Conservation (phyloP, 2,888 invertebrate species). For the Hyles lineata region DNA sequence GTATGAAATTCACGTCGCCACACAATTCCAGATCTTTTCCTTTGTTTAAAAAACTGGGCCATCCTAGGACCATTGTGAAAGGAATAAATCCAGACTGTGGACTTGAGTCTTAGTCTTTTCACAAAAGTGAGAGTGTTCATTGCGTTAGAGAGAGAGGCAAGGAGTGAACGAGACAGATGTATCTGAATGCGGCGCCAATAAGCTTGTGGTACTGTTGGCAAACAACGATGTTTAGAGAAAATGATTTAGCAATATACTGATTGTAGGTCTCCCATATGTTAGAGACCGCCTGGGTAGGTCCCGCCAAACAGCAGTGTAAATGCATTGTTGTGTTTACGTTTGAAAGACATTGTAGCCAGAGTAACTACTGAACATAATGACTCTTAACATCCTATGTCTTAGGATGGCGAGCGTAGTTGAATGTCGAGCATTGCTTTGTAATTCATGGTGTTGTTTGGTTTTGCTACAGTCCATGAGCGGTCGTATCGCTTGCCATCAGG, state of each 20-base stretch:
- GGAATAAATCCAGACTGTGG: neutral
- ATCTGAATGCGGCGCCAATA: slow-evolving; percentile 46
- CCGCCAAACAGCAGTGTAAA: no score
- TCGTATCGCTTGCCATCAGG: no score
- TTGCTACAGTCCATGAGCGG: no score
- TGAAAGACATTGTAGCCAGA: no score
- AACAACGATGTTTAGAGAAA: neutral
- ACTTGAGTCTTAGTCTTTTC: slow-evolving; percentile 7
- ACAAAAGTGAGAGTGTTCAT: slow-evolving; percentile 48
- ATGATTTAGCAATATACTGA: neutral
- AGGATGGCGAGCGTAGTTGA: no score
- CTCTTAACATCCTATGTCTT: no score
- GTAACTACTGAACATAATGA: no score
- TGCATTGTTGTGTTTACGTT: no score
- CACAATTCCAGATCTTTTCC: neutral
- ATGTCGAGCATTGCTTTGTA: no score
- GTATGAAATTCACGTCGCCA: neutral
- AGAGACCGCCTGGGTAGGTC: no score
- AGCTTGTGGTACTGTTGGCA: slow-evolving; percentile 37
- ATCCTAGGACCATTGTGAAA: neutral
- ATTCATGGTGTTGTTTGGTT: no score
- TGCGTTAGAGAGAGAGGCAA: slow-evolving; percentile 41
- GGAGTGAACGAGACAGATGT: slow-evolving; percentile 36
- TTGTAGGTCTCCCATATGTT: no score
- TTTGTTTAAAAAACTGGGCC: neutral